These are phyloP conservation scores for Patagioenas fasciata DNA, from an alignment of 2,113 vertebrate genomes.

Conservation along the genomic window DNA sequence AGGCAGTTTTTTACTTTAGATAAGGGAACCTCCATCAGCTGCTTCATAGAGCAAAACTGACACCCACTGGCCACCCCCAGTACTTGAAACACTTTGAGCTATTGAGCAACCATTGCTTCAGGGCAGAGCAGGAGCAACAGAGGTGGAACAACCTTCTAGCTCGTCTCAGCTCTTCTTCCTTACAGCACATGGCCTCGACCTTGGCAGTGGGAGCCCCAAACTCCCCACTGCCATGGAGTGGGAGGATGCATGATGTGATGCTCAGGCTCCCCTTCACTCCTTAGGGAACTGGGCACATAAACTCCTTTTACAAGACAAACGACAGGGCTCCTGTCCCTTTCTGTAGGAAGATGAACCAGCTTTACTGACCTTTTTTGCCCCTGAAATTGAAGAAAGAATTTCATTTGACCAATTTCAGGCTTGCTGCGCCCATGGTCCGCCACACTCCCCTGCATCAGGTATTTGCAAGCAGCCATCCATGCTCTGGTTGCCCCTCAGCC, in stretches of 20 bases:
- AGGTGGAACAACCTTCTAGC: neutral
- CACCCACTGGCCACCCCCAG: slow-evolving; percentile 67
- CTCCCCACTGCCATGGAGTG: neutral
- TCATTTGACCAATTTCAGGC: neutral
- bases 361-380: neutral
- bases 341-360: neutral
- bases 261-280: neutral
- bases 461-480: neutral
- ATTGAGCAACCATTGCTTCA: neutral
- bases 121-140: neutral
- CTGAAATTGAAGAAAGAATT: neutral
- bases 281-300: accelerated
- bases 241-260: accelerated
- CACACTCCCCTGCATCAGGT: neutral
- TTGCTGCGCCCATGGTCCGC: neutral
- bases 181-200: neutral
- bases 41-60: slow-evolving; percentile 67
- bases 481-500: neutral
- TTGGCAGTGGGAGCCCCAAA: neutral
- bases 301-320: neutral
- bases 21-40: slow-evolving; percentile 24
- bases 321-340: neutral
- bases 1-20: slow-evolving; percentile 40
- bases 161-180: neutral
- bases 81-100: slow-evolving; percentile 22